Base-by-base conservation (phyloP, 2,888 invertebrate species). In the Rhagonycha fulva region DNA sequence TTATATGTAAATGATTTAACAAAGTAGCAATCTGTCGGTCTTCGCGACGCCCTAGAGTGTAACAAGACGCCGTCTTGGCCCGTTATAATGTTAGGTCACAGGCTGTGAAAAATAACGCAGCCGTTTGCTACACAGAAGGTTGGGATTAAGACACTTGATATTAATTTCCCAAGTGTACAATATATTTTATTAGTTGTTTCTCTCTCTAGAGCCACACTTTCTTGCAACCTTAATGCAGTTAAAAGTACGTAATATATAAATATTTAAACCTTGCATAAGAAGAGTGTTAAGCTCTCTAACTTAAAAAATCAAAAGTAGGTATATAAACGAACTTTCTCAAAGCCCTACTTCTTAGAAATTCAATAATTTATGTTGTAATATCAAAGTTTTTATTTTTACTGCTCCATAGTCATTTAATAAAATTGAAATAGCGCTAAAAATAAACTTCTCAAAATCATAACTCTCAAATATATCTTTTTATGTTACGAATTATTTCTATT, bases 121-220 rank as follows among this genome's bases (percentile, higher is more conserved):
- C 86, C 84, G 86, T 87, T 87, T 86, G 85, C 86, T 85, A 84
- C 86, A 84, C 85, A 86, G 85, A 84, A 86, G 86, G 86, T 85
- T 84, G 86, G 87, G 87, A 87, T 87, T 88, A 88, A 87, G 87
- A 87, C 87, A 87, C 87, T 87, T 87, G 87, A 87, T 87, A 88
- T 88, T 88, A 88, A 88, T 88, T 88, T 88, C 88, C 88, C 88
- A 85, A 84, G 87, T 84, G 88, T 86, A 85, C 87, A 87, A 88
- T 87, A 88, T 86, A 87, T 88, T 88, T 87, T 87, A 88, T 88
- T 87, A 87, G 87, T 87, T 87, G 87, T 86, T 87, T 86, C 86
- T 86, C 86, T 87, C 86, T 85, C 85, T 84, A 83, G 83, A 83
- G 82, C 82, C 82, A 83, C 82, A 84, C 83, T 85, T 84, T 85